Base-by-base conservation (phyloP, 2,797 vertebrate species). In the Rhinophrynus dorsalis region DNA sequence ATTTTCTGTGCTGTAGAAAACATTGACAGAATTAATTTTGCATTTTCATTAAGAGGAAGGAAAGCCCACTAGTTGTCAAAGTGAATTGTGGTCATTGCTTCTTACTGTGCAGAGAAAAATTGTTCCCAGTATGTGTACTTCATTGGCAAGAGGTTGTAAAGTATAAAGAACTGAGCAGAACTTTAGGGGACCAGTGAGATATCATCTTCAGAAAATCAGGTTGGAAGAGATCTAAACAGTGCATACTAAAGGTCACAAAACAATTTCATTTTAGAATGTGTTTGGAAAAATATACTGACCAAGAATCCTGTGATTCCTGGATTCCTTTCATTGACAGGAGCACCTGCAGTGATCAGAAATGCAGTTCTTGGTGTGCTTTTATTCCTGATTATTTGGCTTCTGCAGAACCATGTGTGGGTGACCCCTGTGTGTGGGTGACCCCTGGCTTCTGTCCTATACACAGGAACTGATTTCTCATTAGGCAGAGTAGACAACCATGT, bases 1-100 rank as follows among this genome's bases (percentile, higher is more conserved):
- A 58, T 55, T 66, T 73, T 66, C 33, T 54, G 47, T 3, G 13
- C 69, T 5, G 42, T 40, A 63, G 51, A 71, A 57, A 63, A 57
- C 17, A 40, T 47, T 71, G 68, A 71, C 68, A 71, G 37, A 27
- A 47, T 64, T 27, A 48, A 63, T 63, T 71, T 71, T 37, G 38
- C 12, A 37, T 47, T 56, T 48, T 71, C 17, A 7, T 15, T 38
- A 30, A 56, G 68, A 71, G 59, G 29, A 56, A 48, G 51, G 50
- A 71, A 63, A 71, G 59, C 11, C 51, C 30, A 21, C 30, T 29
- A 30, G 38, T 61, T 71, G 50, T 63, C 59, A 38, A 18, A 30
- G 6, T 64, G 59, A 63, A 32, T 63, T 62, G 68, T 48, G 12
- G 58, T 55, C 62, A 48, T 71, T 63, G 29, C 51, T 15, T 56